Base-by-base conservation (phyloP, 2,888 invertebrate genomes). In the Diplazon laetatorius region DNA sequence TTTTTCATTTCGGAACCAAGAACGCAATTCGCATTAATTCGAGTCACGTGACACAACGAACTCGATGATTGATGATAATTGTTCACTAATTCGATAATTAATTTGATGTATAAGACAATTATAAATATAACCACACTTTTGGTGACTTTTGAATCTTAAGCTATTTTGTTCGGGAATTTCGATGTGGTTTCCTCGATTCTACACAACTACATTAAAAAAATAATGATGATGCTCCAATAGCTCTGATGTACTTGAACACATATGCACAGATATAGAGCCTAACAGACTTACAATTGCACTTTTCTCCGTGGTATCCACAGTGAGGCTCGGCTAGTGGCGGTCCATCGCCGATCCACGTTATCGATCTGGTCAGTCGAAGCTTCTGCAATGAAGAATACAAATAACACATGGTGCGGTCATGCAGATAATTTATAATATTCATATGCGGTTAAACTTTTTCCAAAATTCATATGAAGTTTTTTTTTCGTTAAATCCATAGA, bases 221-320 rank as follows among this genome's bases (percentile, higher is more conserved):
- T n/a, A n/a, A n/a, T n/a, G n/a, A n/a, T n/a, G n/a, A n/a, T n/a
- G n/a, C n/a, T n/a, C n/a, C n/a, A n/a, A n/a, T n/a, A n/a, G n/a
- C n/a, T 18, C 25, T 57, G 16, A 16, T 4, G 16, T 37, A n/a
- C n/a, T 37, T 35, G 18, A 30, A 35, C 1, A 37, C 37, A 18
- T 18, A 18, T 18, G 18, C 14, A 3, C 35, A 8, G 35, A 37
- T 46, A 59, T 10, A 3, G 35, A 60, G 65, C 30, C 30, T 30
- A 30, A 25, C 60, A 85, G 84, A 95, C 96, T 94, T 93, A 97
- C 97, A 95, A 88, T 96, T 95, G 91, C 98, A 98, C 90, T 96
- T 96, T 92, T 97, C 97, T 68, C 96, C 97, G 39, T 94, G 92
- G 91, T 97, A 98, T n/a, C 98, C 98, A 91, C 98, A 98, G 25